Conservation (phyloP, 2,113 vertebrate species). For the Elachura formosa region DNA sequence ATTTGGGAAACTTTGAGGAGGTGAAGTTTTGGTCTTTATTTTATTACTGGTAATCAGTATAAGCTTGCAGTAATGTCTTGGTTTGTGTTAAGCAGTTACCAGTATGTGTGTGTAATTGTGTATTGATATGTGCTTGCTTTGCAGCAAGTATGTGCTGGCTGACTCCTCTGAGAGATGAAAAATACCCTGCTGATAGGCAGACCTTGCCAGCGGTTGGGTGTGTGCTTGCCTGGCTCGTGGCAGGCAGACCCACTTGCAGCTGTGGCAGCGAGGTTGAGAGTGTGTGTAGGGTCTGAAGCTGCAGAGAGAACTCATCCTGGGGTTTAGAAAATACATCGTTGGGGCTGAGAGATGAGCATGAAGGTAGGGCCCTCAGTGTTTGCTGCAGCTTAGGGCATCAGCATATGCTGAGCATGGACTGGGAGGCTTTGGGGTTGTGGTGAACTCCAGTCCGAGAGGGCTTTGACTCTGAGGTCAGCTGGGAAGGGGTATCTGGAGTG, state of each 20-base stretch:
- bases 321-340: neutral
- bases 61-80: neutral
- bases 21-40: neutral
- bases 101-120: neutral
- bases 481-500: neutral
- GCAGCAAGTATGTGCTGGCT: neutral
- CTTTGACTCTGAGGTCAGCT: neutral
- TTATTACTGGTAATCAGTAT: neutral
- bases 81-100: neutral
- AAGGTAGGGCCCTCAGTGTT: neutral
- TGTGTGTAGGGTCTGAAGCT: neutral
- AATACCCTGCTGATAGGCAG: neutral
- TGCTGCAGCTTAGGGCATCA: accelerated
- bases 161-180: neutral
- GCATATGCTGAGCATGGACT: accelerated
- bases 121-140: neutral
- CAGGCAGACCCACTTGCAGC: neutral
- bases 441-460: neutral
- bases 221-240: neutral
- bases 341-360: accelerated
- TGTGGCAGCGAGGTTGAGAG: neutral
- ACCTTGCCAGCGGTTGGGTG: neutral
- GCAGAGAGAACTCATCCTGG: neutral
- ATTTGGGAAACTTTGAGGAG: neutral
- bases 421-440: neutral